A percentile compares a stretch with the other conserved stretches of the same genome.
These are phyloP conservation scores for Hemicentrotus pulcherrimus DNA, from an alignment of 35 echinoderm and acorn worm genomes.

Conservation along the genomic window DNA sequence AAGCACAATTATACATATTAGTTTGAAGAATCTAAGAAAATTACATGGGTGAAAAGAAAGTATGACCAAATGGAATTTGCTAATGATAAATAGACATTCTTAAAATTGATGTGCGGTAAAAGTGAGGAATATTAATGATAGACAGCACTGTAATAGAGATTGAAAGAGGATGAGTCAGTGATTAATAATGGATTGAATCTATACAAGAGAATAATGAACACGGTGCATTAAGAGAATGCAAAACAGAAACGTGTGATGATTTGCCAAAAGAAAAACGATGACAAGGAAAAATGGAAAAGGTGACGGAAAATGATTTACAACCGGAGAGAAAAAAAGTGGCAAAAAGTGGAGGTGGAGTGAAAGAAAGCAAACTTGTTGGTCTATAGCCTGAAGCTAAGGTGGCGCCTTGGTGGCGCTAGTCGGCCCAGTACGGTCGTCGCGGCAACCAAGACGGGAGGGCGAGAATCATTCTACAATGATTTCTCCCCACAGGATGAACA, in stretches of 20 bases:
- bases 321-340: background rate
- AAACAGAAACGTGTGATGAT: conserved; percentile 18
- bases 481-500: conserved; percentile 53
- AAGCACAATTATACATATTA: background rate
- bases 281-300: conserved; percentile 25
- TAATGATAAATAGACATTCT: background rate
- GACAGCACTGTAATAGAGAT: background rate
- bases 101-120: background rate
- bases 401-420: conserved; percentile 27
- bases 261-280: background rate
- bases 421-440: conserved; percentile 32
- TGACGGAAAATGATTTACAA: background rate
- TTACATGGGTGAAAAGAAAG: background rate
- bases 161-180: conserved; percentile 1
- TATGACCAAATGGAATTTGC: background rate
- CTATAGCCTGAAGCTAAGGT: conserved; percentile 34
- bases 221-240: background rate
- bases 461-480: conserved; percentile 24
- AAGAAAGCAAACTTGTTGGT: conserved; percentile 36
- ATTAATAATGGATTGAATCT: conserved; percentile 20
- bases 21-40: background rate
- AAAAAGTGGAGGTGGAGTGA: conserved; percentile 28
- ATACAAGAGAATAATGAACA: background rate
- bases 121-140: background rate
- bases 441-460: conserved; percentile 6